These are phyloP conservation scores for Mycalesis mineus DNA, from an alignment of 2,888 invertebrate genomes.

Conservation along the genomic window DNA sequence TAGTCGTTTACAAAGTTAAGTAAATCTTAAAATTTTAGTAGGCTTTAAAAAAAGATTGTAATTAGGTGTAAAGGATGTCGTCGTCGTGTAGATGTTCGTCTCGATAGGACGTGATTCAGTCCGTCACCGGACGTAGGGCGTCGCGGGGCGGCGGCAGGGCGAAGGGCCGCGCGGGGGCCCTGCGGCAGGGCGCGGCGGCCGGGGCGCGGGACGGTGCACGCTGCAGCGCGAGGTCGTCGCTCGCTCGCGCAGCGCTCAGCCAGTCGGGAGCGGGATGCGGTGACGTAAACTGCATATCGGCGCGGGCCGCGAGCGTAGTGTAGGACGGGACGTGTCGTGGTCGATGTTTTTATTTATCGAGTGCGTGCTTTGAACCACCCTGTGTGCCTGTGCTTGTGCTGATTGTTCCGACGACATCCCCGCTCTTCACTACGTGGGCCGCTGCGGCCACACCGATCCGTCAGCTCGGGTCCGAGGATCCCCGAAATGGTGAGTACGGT, in stretches of 20 bases:
- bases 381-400: conserved; percentile 64
- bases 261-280: conserved; percentile 79
- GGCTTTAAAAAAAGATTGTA: conserved; percentile 23
- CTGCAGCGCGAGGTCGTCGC: conserved; percentile 77
- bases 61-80: conserved; percentile 29
- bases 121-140: conserved; percentile 61
- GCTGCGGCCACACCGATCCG: conserved; percentile 49
- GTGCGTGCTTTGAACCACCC: conserved; percentile 57
- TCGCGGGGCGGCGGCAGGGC: conserved; percentile 42
- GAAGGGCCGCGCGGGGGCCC: conserved; percentile 43
- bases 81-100: conserved; percentile 36
- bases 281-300: conserved; percentile 76
- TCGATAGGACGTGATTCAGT: conserved; percentile 49
- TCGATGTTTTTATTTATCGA: conserved; percentile 49
- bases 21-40: conserved; percentile 28
- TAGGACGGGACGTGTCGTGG: conserved; percentile 74
- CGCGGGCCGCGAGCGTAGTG: conserved; percentile 74
- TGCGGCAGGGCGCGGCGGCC: conserved; percentile 48
- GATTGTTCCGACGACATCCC: conserved; percentile 56
- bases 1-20: neutral
- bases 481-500: conserved; percentile 77
- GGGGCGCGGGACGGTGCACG: conserved; percentile 64
- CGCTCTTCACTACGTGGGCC: conserved; percentile 70
- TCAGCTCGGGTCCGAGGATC: conserved; percentile 53
- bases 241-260: conserved; percentile 61